phyloP scores from a whole-genome alignment of 2,888 invertebrate species.

The Rambutsinella grinnellia region DNA sequence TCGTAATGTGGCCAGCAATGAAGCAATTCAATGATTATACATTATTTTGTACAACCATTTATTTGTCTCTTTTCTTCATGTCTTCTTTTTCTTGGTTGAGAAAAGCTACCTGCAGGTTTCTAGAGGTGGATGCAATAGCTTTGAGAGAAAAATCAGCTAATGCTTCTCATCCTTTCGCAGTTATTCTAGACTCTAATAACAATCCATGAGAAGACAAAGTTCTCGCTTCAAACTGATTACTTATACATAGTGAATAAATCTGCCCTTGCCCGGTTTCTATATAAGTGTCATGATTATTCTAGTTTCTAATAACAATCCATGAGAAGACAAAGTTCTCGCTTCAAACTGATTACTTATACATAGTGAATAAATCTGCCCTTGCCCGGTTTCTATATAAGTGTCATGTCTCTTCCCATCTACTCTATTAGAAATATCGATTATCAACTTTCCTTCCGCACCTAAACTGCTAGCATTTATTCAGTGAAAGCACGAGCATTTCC shows the following conservation, averaged over 20 bases:
- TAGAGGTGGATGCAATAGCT: neutral
- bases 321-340: neutral
- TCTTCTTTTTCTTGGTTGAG: neutral
- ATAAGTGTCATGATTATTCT: too few species aligned
- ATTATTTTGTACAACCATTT: constrained; percentile 20
- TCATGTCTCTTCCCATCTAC: neutral
- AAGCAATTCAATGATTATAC: constrained; percentile 23
- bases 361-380: neutral
- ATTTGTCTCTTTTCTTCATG: constrained; percentile 11
- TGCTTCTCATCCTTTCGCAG: too few species aligned
- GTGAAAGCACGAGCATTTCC: constrained; percentile 20
- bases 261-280: neutral
- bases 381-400: neutral
- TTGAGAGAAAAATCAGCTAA: neutral
- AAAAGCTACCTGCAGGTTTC: constrained; percentile 22
- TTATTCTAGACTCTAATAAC: too few species aligned
- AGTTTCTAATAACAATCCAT: neutral
- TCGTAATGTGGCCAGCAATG: constrained; percentile 1
- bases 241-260: neutral
- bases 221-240: neutral
- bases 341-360: neutral
- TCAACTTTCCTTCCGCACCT: constrained; percentile 47
- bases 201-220: neutral
- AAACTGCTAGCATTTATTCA: constrained; percentile 21
- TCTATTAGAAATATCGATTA: constrained; percentile 48